A percentile compares a stretch with the other conserved stretches of the same genome.
phyloP scores from a whole-genome alignment of 2,888 invertebrate genomes.

The Pyrochroa serraticornis region DNA sequence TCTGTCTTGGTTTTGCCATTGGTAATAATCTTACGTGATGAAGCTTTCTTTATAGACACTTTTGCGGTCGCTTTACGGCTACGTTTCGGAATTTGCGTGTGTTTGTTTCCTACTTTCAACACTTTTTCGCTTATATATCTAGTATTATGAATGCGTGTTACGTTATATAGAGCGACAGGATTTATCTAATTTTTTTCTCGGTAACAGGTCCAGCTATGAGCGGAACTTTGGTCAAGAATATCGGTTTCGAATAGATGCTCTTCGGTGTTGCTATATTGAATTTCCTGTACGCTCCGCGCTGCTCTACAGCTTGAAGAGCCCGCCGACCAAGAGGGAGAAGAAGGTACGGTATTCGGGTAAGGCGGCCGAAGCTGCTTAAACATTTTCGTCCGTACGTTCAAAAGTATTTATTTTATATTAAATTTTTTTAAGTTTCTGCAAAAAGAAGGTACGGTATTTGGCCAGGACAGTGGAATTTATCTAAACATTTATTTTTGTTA shows the following conservation, averaged over 20 bases:
- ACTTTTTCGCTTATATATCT: constrained; percentile 8
- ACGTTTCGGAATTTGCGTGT: constrained; percentile 18
- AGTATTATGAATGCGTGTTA: constrained; percentile 8
- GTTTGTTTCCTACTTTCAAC: constrained; percentile 22
- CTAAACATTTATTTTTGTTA: too few species aligned
- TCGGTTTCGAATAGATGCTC: constrained; percentile 98
- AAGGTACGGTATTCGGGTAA: too few species aligned
- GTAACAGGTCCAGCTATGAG: constrained; percentile 86
- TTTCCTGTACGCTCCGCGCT: constrained; percentile 94
- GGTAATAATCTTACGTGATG: constrained; percentile 63
- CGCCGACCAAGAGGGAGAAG: constrained; percentile 93
- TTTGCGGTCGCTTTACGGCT: constrained; percentile 18
- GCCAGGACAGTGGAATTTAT: too few species aligned
- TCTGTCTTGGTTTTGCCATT: constrained; percentile 96
- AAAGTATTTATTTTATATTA: too few species aligned
- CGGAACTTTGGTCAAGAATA: constrained; percentile 90
- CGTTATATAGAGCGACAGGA: background rate
- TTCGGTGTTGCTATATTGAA: constrained; percentile 94
- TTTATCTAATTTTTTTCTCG: background rate
- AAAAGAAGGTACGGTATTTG: too few species aligned
- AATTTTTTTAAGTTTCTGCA: too few species aligned
- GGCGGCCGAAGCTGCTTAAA: too few species aligned
- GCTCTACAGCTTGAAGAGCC: constrained; percentile 83
- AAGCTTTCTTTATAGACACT: constrained; percentile 19
- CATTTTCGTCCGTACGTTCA: too few species aligned